A percentile compares a stretch with the other conserved stretches of the same genome.
Evolutionary conservation across 1,140 invertebrate species (phyloP).

Genomic region (Bradynema listronoti): DNA sequence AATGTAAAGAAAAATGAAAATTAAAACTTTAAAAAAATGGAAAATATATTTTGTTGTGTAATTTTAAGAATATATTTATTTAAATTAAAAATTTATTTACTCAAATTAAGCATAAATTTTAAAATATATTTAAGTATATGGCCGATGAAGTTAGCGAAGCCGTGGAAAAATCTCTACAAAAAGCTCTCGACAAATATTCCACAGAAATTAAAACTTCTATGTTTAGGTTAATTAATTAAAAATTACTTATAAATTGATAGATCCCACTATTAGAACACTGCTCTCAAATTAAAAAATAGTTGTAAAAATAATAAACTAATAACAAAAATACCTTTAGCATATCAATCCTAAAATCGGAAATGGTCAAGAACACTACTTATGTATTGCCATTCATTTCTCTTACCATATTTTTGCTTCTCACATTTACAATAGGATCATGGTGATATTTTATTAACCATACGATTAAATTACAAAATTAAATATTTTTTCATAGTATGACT

Average conservation of each 20-base stretch:
- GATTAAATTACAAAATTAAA: neutral
- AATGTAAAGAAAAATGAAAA: neutral
- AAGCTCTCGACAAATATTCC: conserved; percentile 27
- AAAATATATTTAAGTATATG: conserved; percentile 34
- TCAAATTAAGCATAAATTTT: too few species aligned
- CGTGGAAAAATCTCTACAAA: conserved; percentile 39
- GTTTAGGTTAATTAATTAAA: too few species aligned
- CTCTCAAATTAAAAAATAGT: too few species aligned
- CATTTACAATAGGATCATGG: conserved; percentile 53
- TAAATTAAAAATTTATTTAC: too few species aligned
- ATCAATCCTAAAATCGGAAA: conserved; percentile 54
- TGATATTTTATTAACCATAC: conserved; percentile 7
- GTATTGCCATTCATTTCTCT: conserved; percentile 55
- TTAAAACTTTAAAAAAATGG: too few species aligned
- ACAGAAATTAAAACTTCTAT: conserved; percentile 38
- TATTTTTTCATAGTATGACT: conserved; percentile 43
- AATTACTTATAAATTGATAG: too few species aligned
- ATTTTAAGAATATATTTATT: too few species aligned
- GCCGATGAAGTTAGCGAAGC: conserved; percentile 47
- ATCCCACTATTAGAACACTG: too few species aligned
- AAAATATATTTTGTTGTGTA: too few species aligned
- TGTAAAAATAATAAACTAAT: too few species aligned
- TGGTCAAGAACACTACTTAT: conserved; percentile 56
- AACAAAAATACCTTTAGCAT: too few species aligned
- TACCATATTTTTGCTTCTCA: conserved; percentile 48